Percentiles rank a stretch among this genome's conserved stretches.
Evolutionary conservation across 2,113 vertebrate species (phyloP).

Genomic region (Platanista minor): DNA sequence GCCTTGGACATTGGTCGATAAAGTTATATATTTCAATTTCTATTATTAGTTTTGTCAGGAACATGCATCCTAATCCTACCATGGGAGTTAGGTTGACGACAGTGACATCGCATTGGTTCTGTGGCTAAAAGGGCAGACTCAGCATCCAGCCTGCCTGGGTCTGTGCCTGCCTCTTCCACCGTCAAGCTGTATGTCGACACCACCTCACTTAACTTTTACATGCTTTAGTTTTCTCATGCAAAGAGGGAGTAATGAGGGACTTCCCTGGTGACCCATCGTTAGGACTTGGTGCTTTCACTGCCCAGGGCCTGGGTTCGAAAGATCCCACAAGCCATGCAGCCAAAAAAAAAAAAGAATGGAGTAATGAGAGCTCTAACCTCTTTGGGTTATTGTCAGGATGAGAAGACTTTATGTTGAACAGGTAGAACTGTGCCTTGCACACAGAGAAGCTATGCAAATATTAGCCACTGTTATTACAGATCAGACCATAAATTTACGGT

Average conservation of each 20-base stretch:
- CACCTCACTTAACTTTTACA: not conserved
- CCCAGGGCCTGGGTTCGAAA: not conserved
- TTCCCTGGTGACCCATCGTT: not conserved
- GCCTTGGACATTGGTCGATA: not conserved
- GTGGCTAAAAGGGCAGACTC: not conserved
- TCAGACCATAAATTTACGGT: not conserved
- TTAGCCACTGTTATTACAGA: not conserved
- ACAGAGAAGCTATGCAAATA: not conserved
- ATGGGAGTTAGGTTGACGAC: not conserved
- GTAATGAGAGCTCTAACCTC: not conserved
- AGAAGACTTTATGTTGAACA: not conserved
- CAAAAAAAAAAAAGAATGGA: not conserved
- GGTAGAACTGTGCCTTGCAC: not conserved
- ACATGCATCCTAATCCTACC: too few species aligned
- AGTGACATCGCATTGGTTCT: not conserved
- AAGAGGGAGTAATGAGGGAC: not conserved
- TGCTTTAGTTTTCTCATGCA: not conserved
- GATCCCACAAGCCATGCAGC: not conserved
- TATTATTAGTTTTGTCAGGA: not conserved
- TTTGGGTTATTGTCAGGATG: not conserved
- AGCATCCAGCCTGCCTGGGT: not conserved
- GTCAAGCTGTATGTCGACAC: not conserved
- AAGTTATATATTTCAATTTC: too few species aligned
- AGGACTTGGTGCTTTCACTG: not conserved
- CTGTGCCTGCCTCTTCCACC: not conserved